Evolutionary conservation across 2,888 invertebrate genomes (phyloP).

Genomic region (Pteria penguin): DNA sequence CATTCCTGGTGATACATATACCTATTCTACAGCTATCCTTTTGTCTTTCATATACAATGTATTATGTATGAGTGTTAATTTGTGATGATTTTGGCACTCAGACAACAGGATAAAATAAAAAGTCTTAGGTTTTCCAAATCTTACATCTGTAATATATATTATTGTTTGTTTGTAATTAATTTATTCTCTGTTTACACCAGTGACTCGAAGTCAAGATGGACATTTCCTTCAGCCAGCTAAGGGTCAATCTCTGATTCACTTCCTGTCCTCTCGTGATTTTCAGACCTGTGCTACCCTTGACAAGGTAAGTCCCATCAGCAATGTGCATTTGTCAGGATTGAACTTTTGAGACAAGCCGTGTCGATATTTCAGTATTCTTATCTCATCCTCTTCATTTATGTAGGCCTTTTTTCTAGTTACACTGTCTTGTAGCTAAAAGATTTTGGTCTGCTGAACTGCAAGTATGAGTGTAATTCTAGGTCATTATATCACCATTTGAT

Average conservation of each 20-base stretch:
- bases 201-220: conserved; percentile 22
- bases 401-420: too few species aligned
- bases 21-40: too few species aligned
- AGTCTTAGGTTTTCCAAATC: background rate
- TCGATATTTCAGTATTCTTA: background rate
- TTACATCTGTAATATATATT: background rate
- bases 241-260: conserved; percentile 87
- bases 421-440: too few species aligned
- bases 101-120: too few species aligned
- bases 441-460: too few species aligned
- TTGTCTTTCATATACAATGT: too few species aligned
- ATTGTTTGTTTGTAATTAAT: background rate
- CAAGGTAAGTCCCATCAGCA: conserved; percentile 65
- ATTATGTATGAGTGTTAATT: too few species aligned
- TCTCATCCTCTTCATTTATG: too few species aligned
- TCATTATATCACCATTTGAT: too few species aligned
- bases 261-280: conserved; percentile 87
- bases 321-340: background rate
- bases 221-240: conserved; percentile 81
- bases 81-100: too few species aligned
- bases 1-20: too few species aligned
- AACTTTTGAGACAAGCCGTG: background rate
- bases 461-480: too few species aligned
- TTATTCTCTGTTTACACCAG: background rate
- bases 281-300: conserved; percentile 88